A percentile compares a stretch with the other conserved stretches of the same genome.
These are phyloP conservation scores for Piprites chloris DNA, from an alignment of 2,113 vertebrate genomes.

Conservation along the genomic window DNA sequence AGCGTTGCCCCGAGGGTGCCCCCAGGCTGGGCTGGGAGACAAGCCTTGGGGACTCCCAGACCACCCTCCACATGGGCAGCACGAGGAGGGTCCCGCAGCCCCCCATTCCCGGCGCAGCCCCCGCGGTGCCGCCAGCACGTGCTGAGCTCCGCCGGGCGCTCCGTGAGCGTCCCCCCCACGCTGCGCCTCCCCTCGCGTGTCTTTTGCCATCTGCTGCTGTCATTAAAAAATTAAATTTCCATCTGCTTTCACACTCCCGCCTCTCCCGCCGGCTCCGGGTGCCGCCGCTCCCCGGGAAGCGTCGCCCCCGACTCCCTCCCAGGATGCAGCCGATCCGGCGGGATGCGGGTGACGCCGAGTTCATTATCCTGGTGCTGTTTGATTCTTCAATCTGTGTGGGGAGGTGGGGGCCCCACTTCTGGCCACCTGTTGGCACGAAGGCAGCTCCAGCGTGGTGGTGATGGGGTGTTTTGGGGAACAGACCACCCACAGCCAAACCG, in stretches of 20 bases:
- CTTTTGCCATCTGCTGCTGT: slow-evolving; percentile 80
- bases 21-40: not conserved
- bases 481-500: not conserved
- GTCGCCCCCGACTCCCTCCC: not conserved
- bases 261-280: slow-evolving; percentile 25
- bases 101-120: not conserved
- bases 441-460: rapidly evolving
- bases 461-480: not conserved
- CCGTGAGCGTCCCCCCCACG: slow-evolving; percentile 40
- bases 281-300: not conserved
- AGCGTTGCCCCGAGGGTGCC: not conserved
- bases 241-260: slow-evolving; percentile 72
- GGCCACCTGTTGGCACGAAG: rapidly evolving
- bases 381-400: rapidly evolving
- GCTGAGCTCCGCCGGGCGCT: not conserved
- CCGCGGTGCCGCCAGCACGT: not conserved
- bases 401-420: rapidly evolving
- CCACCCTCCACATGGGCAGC: rapidly evolving
- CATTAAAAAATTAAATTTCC: slow-evolving; percentile 77
- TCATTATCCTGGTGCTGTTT: not conserved
- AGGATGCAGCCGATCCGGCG: not conserved
- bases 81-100: not conserved
- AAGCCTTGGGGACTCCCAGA: too few species aligned
- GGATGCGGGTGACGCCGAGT: not conserved
- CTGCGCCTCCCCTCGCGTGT: slow-evolving; percentile 65